Conservation (phyloP, 2,888 invertebrate genomes). For the Pycnomerus fuliginosus region DNA sequence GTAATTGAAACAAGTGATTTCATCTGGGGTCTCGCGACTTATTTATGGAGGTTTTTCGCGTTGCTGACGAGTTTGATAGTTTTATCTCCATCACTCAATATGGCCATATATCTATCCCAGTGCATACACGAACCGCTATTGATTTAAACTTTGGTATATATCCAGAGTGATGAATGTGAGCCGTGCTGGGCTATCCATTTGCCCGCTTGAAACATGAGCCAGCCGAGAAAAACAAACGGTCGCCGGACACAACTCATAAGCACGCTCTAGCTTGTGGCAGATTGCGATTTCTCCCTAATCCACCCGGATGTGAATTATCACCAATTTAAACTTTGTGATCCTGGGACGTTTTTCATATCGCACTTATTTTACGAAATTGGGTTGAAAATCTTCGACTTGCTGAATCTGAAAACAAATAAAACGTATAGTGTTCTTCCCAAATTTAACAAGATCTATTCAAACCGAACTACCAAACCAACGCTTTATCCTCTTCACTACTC, state of each 20-base stretch:
- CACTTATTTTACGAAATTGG: too few relatives aligned
- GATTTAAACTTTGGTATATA: constrained; percentile 51
- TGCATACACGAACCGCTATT: constrained; percentile 46
- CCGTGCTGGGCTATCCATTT: constrained; percentile 46
- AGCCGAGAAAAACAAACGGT: constrained; percentile 47
- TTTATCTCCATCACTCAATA: constrained; percentile 47
- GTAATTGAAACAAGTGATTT: constrained; percentile 15
- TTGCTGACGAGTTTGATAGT: constrained; percentile 47
- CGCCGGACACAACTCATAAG: constrained; percentile 48
- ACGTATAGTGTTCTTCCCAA: constrained; percentile 11
- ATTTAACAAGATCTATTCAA: constrained; percentile 13
- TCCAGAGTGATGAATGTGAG: constrained; percentile 49
- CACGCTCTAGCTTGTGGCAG: constrained; percentile 44
- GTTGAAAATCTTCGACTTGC: too few relatives aligned
- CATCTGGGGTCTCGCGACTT: constrained; percentile 22
- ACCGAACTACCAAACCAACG: constrained; percentile 14
- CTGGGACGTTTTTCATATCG: constrained; percentile 18
- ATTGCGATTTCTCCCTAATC: constrained; percentile 44
- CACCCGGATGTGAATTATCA: constrained; percentile 46
- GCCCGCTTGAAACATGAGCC: constrained; percentile 45
- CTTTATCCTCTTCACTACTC: too few relatives aligned
- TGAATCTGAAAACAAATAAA: too few relatives aligned
- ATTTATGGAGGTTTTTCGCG: constrained; percentile 42
- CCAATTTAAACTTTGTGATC: constrained; percentile 47
- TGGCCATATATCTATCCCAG: constrained; percentile 44